A percentile compares a stretch with the other conserved stretches of the same genome.
Evolutionary conservation across 2,797 vertebrate species (phyloP).

Genomic region (Sphenodon punctatus): DNA sequence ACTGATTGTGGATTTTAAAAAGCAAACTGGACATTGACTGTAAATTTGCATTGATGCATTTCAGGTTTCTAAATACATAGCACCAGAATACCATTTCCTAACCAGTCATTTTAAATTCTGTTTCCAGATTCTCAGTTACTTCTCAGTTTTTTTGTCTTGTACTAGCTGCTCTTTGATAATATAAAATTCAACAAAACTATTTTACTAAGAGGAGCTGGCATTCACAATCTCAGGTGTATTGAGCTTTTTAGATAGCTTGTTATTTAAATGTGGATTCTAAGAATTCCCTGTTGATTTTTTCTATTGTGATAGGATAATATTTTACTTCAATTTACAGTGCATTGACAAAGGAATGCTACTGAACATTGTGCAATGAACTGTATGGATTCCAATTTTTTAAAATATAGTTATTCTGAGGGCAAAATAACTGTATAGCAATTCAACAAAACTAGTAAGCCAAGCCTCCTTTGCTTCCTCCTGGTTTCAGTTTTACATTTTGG

Average conservation of each 20-base stretch:
- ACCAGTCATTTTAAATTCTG: background rate
- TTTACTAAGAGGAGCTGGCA: slow-evolving; percentile 5
- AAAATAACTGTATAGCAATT: background rate
- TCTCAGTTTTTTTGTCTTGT: background rate
- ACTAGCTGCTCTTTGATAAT: background rate
- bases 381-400: background rate
- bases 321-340: background rate
- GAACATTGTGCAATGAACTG: background rate
- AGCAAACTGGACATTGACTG: background rate
- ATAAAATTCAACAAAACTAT: background rate
- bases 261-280: background rate
- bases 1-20: slow-evolving; percentile 1
- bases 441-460: background rate
- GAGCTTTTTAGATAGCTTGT: background rate
- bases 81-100: background rate
- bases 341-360: background rate
- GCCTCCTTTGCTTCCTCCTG: background rate
- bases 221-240: background rate
- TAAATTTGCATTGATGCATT: background rate
- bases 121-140: background rate
- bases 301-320: background rate
- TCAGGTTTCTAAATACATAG: background rate
- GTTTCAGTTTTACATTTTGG: background rate
- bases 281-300: background rate
- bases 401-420: background rate